phyloP scores from a whole-genome alignment of 2,888 invertebrate species.

The Brachyopa scutellaris region DNA sequence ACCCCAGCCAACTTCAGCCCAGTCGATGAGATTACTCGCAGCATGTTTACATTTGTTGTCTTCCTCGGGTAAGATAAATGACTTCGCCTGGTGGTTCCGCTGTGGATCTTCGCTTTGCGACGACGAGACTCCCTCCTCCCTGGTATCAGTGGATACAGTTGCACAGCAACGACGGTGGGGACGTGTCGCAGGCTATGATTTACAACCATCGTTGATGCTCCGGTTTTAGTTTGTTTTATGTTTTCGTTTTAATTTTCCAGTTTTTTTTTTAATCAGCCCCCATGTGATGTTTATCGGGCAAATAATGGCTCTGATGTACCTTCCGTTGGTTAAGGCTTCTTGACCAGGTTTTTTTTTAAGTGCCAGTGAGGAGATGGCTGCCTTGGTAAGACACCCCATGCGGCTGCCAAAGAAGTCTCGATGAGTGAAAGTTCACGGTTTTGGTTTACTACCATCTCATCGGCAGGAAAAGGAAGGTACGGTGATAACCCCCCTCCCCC shows the following conservation, averaged over 20 bases:
- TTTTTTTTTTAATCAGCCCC: slow-evolving; percentile 37
- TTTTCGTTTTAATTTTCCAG: slow-evolving; percentile 26
- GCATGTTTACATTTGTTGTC: slow-evolving; percentile 72
- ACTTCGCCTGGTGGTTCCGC: slow-evolving; percentile 54
- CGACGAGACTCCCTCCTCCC: neutral
- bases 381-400: slow-evolving; percentile 38
- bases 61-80: slow-evolving; percentile 64
- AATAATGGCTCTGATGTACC: slow-evolving; percentile 34
- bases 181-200: slow-evolving; percentile 51
- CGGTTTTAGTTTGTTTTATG: slow-evolving; percentile 59
- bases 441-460: slow-evolving; percentile 63
- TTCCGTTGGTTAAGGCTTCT: slow-evolving; percentile 21
- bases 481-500: too few species aligned
- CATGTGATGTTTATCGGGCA: slow-evolving; percentile 70
- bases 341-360: slow-evolving; percentile 45
- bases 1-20: slow-evolving; percentile 1
- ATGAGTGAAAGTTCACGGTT: slow-evolving; percentile 68
- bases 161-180: slow-evolving; percentile 39
- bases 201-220: slow-evolving; percentile 62
- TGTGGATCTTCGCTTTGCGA: slow-evolving; percentile 28
- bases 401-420: slow-evolving; percentile 50
- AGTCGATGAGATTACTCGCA: slow-evolving; percentile 71
- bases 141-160: slow-evolving; percentile 13
- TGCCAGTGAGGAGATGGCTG: neutral
- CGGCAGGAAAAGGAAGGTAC: too few species aligned